Conservation (phyloP, 23 tunicate genomes). For the Botrylloides violaceus region DNA sequence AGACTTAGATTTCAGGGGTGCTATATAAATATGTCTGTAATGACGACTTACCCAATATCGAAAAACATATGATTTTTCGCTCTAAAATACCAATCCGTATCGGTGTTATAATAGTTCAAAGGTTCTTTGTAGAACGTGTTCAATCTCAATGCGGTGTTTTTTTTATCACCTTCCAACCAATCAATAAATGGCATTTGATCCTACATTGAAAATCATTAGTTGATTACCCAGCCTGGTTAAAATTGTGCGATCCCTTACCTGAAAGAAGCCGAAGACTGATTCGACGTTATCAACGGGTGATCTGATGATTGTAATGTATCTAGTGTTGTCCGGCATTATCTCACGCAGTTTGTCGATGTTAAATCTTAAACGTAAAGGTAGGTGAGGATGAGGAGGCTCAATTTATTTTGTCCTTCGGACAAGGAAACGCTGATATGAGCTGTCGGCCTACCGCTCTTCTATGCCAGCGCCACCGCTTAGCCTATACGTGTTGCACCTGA, state of each 20-base stretch:
- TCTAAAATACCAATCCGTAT: slow-evolving; percentile 99
- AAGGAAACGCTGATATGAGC: too few species aligned
- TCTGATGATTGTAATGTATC: slow-evolving; percentile 93
- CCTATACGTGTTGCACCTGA: too few species aligned
- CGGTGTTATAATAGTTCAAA: slow-evolving; percentile 62
- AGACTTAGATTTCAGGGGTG: too few species aligned
- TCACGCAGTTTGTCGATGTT: slow-evolving; percentile 67
- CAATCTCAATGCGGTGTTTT: slow-evolving; percentile 72
- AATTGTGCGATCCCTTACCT: slow-evolving; percentile 40
- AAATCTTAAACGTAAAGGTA: too few species aligned
- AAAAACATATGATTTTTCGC: slow-evolving; percentile 99
- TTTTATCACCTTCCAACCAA: slow-evolving; percentile 84
- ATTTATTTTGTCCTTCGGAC: too few species aligned
- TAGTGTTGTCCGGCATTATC: slow-evolving; percentile 64
- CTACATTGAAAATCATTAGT: slow-evolving; percentile 7
- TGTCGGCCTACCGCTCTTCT: too few species aligned
- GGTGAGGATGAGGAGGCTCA: too few species aligned
- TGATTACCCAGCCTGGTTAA: background rate
- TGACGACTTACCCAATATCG: slow-evolving; percentile 97
- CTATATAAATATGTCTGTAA: too few species aligned
- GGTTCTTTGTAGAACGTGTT: slow-evolving; percentile 96
- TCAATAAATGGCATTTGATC: slow-evolving; percentile 98
- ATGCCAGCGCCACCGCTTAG: background rate
- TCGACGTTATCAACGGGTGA: slow-evolving; percentile 99
- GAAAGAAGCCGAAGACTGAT: slow-evolving; percentile 98